A percentile compares a stretch with the other conserved stretches of the same genome.
Conservation (phyloP, 1,140 invertebrate genomes). For the Drosophila pachea region DNA sequence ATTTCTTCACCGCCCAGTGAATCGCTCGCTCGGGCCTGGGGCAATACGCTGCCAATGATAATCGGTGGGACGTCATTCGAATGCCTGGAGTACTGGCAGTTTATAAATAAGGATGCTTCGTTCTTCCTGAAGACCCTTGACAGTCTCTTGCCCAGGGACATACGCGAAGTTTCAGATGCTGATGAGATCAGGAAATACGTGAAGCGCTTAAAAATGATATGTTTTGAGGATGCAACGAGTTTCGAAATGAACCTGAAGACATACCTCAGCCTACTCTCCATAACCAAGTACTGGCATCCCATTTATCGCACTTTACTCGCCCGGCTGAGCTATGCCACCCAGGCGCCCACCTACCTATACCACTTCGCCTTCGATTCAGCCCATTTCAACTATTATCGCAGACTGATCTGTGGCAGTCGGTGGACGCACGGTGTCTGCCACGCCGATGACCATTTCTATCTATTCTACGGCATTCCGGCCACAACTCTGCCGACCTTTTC, state of each 20-base stretch:
- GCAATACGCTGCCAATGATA: constrained; percentile 76
- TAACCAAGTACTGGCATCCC: constrained; percentile 73
- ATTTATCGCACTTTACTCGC: constrained; percentile 66
- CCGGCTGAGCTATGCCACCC: constrained; percentile 55
- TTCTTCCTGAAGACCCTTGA: constrained; percentile 54
- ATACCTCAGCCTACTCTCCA: constrained; percentile 56
- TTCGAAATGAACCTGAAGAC: constrained; percentile 50
- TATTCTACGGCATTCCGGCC: constrained; percentile 80
- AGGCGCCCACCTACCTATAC: constrained; percentile 79
- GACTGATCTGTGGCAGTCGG: constrained; percentile 61
- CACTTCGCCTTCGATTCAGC: constrained; percentile 78
- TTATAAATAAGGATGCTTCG: constrained; percentile 36
- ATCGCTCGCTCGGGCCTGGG: constrained; percentile 67
- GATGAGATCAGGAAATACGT: constrained; percentile 44
- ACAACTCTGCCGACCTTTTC: constrained; percentile 69
- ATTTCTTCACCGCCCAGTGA: constrained; percentile 57
- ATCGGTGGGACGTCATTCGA: constrained; percentile 77
- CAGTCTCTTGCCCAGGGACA: constrained; percentile 45
- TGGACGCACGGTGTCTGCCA: constrained; percentile 79
- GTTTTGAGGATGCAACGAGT: constrained; percentile 48
- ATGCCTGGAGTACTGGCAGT: constrained; percentile 67
- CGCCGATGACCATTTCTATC: constrained; percentile 83
- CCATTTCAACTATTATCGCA: constrained; percentile 62
- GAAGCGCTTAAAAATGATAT: constrained; percentile 43
- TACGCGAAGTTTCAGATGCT: constrained; percentile 17